Percentiles rank a stretch among this genome's conserved stretches.
These are phyloP conservation scores for Ceratotherium simum DNA, from an alignment of 2,113 vertebrate species.

Conservation along the genomic window DNA sequence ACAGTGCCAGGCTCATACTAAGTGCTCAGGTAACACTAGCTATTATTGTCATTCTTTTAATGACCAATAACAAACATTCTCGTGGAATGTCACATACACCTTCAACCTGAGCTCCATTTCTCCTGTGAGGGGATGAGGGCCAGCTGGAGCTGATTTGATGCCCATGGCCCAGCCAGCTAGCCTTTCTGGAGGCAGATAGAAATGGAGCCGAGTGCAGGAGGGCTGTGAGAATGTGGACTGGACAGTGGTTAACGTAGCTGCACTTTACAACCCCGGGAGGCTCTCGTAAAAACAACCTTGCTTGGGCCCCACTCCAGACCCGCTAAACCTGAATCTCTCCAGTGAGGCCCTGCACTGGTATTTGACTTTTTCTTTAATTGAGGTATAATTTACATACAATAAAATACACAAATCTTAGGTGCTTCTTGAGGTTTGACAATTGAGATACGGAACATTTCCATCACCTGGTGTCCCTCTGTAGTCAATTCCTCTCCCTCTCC, in stretches of 20 bases:
- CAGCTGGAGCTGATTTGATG: background rate
- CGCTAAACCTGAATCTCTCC: background rate
- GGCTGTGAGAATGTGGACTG: background rate
- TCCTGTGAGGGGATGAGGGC: background rate
- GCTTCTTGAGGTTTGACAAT: background rate
- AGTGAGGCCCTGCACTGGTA: background rate
- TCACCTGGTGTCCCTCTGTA: background rate
- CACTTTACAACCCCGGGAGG: background rate
- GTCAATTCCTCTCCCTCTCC: background rate
- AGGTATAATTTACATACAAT: background rate
- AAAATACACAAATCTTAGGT: background rate
- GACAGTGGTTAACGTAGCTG: background rate
- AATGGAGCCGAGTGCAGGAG: background rate
- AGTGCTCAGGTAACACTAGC: background rate
- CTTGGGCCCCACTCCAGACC: background rate
- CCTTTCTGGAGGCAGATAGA: background rate
- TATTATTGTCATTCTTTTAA: background rate
- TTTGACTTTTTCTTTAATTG: background rate
- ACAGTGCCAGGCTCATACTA: background rate
- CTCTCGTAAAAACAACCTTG: background rate
- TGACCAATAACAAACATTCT: background rate
- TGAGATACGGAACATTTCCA: background rate
- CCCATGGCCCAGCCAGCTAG: background rate
- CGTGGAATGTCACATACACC: background rate
- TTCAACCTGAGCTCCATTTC: background rate